phyloP scores from a whole-genome alignment of 2,113 vertebrate genomes.

The Carassius auratus region DNA sequence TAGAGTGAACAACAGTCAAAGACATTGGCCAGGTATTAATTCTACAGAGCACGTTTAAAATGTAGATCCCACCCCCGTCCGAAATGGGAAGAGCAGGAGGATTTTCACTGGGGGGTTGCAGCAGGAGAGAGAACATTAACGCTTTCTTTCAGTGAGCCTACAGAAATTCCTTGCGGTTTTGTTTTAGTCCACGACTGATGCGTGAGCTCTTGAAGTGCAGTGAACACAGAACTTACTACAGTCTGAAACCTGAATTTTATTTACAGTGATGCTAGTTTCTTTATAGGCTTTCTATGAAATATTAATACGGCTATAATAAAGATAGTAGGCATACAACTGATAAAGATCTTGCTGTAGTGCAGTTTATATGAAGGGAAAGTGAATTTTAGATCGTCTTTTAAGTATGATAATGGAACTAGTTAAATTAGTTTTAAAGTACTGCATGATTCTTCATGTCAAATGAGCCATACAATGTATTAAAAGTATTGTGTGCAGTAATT shows the following conservation, averaged over 20 bases:
- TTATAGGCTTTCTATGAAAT: not conserved
- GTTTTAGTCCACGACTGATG: constrained; percentile 5
- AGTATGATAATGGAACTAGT: not conserved
- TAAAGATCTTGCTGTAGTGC: not conserved
- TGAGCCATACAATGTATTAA: too few relatives aligned
- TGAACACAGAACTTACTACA: not conserved
- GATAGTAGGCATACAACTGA: not conserved
- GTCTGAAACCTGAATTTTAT: not conserved
- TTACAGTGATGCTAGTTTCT: not conserved
- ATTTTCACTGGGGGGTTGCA: constrained; percentile 13
- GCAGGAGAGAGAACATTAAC: constrained; percentile 12
- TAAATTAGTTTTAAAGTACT: not conserved
- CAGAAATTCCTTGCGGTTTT: constrained; percentile 21
- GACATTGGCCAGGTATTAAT: constrained; percentile 64
- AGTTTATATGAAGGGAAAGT: not conserved
- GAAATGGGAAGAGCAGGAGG: constrained; percentile 59
- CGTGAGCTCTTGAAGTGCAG: not conserved
- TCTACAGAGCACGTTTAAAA: constrained; percentile 51
- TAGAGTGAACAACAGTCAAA: constrained; percentile 60
- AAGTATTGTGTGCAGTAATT: too few relatives aligned
- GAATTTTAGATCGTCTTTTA: not conserved
- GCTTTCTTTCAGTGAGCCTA: constrained; percentile 22
- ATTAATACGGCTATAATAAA: not conserved
- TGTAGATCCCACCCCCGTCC: constrained; percentile 65
- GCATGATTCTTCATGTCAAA: not conserved